A percentile compares a stretch with the other conserved stretches of the same genome.
phyloP scores from a whole-genome alignment of 2,113 vertebrate species.

The Butorides virescens region DNA sequence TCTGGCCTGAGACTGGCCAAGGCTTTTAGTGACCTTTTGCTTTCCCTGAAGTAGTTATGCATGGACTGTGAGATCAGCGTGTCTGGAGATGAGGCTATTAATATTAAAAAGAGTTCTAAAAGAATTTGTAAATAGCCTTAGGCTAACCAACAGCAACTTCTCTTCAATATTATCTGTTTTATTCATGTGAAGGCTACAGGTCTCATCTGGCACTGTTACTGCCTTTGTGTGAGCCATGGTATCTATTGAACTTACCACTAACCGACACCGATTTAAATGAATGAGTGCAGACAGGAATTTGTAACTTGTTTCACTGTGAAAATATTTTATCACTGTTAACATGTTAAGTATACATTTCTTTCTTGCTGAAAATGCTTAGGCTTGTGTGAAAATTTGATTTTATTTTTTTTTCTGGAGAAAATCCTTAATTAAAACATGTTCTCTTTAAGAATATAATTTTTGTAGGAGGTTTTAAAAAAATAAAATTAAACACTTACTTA shows the following conservation, averaged over 20 bases:
- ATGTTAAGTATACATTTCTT: accelerated
- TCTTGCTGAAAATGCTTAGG: background rate
- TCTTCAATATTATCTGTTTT: background rate
- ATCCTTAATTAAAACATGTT: background rate
- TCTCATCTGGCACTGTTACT: background rate
- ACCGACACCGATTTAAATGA: background rate
- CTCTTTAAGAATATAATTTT: background rate
- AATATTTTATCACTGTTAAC: background rate
- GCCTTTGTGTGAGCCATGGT: background rate
- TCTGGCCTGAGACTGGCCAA: background rate
- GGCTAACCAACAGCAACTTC: background rate
- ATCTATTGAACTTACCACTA: background rate
- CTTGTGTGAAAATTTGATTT: background rate
- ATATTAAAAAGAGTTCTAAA: background rate
- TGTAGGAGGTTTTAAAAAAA: background rate
- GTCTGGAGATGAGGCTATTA: background rate
- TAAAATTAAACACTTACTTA: background rate
- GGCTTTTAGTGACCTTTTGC: background rate
- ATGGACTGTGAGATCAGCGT: background rate
- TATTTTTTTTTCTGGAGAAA: background rate
- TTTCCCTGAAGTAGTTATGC: background rate
- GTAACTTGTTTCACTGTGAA: background rate
- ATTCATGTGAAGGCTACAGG: background rate
- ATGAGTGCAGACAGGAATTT: background rate
- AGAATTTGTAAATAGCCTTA: background rate